Conservation (phyloP, 1,140 invertebrate genomes). For the Pseudachorutes palmiensis region DNA sequence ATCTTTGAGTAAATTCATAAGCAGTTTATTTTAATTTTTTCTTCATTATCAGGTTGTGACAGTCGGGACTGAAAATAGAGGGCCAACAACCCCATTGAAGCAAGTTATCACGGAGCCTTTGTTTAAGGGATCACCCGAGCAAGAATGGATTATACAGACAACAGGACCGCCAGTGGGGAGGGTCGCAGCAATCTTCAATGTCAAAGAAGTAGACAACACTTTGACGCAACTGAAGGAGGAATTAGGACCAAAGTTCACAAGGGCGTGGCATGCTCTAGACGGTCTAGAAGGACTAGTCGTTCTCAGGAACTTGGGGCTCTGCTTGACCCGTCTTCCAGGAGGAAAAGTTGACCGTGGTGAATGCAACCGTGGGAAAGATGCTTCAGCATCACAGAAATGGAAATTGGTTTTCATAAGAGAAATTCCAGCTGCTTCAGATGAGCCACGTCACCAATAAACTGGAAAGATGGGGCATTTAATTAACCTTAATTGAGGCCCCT, state of each 20-base stretch:
- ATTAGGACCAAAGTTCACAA: not conserved
- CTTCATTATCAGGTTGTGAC: not conserved
- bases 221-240: not conserved
- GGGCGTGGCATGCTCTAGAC: not conserved
- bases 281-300: not conserved
- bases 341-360: not conserved
- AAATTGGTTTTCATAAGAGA: not conserved
- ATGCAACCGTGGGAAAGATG: not conserved
- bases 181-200: constrained; percentile 3
- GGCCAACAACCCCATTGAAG: not conserved
- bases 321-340: not conserved
- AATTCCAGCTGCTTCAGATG: not conserved
- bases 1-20: not conserved
- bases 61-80: not conserved
- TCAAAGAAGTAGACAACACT: not conserved
- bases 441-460: not conserved
- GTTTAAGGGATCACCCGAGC: not conserved
- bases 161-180: not conserved
- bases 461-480: too few relatives aligned
- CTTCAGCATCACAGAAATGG: not conserved
- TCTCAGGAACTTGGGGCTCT: not conserved
- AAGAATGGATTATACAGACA: not conserved
- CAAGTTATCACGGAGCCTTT: not conserved
- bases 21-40: not conserved
- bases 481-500: too few relatives aligned